Base-by-base conservation (phyloP, 2,888 invertebrate species). In the Synanthedon formicaeformis region DNA sequence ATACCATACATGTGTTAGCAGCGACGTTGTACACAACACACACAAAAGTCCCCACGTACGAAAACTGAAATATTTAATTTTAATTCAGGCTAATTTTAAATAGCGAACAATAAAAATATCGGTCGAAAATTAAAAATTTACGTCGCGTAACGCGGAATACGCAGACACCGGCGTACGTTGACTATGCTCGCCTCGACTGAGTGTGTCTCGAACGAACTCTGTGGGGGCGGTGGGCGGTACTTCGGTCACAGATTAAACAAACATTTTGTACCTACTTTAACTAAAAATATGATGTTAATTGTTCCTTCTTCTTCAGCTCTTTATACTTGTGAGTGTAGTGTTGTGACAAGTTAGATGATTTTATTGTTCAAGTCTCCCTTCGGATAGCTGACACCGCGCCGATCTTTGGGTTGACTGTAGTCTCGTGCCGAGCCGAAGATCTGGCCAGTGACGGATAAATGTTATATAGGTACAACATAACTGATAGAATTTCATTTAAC, bases 91-190 rank as follows among this genome's bases (percentile, higher is more conserved):
- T 2, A 14, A 45, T 45, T 45, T 45, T 14, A 13, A 45, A 45
- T 13, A 49, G 10, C 12, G 12, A 12, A 8, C 59, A 68, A 63
- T 69, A 65, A 61, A 58, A 61, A 63, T 67, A 68, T 72, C 66
- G 65, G 63, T 66, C 64, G 67, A 66, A 62, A 63, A 82, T 82
- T 82, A 81, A 83, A 78, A 80, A 83, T 83, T 79, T 71, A 82
- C 79, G 75, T 57, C 59, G 57, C 57, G 60, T 56, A 56, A 56
- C 50, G 58, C 10, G 23, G 51, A 10, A 27, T 45, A 50, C 45
- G 16, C 5, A 40, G 40, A 45, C 40, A 53, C 56, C 54, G 52
- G 52, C 54, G 53, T 27, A 45, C 56, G 16, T 18, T 52, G 14
- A 51, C 54, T 40, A 23, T 40, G 23, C 27, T 53, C 52, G 34